phyloP scores from a whole-genome alignment of 92 coral and sea anemone species.

The Heteractis magnifica region DNA sequence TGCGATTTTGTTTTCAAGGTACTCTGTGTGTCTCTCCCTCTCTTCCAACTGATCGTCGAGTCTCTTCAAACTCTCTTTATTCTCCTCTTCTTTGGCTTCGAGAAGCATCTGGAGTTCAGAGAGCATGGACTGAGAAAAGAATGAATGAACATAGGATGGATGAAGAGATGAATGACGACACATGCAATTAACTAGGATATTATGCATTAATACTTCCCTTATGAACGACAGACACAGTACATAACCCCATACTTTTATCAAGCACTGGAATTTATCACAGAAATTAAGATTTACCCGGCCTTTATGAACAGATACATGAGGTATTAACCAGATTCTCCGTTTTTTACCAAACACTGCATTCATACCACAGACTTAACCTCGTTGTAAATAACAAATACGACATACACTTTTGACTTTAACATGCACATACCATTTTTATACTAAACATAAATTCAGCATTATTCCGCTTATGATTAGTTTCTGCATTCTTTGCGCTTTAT shows the following conservation, averaged over 20 bases:
- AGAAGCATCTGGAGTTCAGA: conserved; percentile 50
- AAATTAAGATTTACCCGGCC: too few relatives aligned
- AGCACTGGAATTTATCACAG: neutral
- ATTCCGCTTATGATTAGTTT: too few relatives aligned
- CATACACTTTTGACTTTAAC: too few relatives aligned
- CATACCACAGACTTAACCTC: too few relatives aligned
- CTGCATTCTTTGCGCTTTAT: too few relatives aligned
- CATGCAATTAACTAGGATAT: neutral
- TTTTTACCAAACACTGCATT: too few relatives aligned
- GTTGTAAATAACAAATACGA: too few relatives aligned
- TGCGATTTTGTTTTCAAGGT: conserved; percentile 71
- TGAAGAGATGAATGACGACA: conserved; percentile 24
- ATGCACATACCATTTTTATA: too few relatives aligned
- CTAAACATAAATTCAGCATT: too few relatives aligned
- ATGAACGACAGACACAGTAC: conserved; percentile 1
- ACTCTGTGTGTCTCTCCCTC: conserved; percentile 41
- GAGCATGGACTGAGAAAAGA: conserved; percentile 49
- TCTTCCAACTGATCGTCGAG: conserved; percentile 42
- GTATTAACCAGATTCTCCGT: too few relatives aligned
- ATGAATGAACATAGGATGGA: conserved; percentile 19
- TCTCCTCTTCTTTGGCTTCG: conserved; percentile 40
- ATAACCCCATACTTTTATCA: neutral
- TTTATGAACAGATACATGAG: too few relatives aligned
- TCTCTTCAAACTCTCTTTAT: conserved; percentile 18
- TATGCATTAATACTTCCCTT: conserved; percentile 1